Evolutionary conservation across 2,113 vertebrate species (phyloP), one percentile per base, ranked within the genome.

Genomic region (Dasyornis broadbenti): DNA sequence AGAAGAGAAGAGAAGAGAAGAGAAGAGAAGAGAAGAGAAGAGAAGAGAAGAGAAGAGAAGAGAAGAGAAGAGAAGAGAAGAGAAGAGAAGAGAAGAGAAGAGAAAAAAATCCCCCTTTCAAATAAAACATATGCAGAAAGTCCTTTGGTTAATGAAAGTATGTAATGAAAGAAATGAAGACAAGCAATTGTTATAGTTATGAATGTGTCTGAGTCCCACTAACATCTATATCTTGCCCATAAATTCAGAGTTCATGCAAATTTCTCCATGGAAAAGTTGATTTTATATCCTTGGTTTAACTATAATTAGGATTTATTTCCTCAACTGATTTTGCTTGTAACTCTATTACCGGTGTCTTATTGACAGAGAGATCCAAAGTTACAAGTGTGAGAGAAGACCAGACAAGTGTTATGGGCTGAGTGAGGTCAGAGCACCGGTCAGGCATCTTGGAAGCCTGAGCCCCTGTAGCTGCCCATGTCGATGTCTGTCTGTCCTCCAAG

Each of bases 311-410:
- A n/a, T 72, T 75, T 57, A 45, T 39, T 83, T 83, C 35, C 21
- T 83, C 27, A 21, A 1, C 6, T 44, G 65, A 31, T 77, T 94
- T 72, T 63, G 26, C 50, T 33, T 65, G 31, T 52, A 84, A n/a
- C n/a, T 72, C 13, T 73, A 30, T 70, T 57, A n/a, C 23, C 0
- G 0, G 8, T 47, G 11, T 33, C 28, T 44, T 82, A 23, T 2
- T 13, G 42, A 71, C 18, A 53, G 23, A 63, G 6, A 3, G 4
- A 45, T 40, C 18, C 8, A 52, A 54, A 92, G 20, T 37, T 44
- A 31, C 0, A 2, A 31, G 47, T 19, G 44, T 4, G 7, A 42
- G 47, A 45, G 61, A 50, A 79, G 50, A 21, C 10, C 49, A 85
- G 37, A 17, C 47, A 52, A 27, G 35, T 6, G 13, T 4, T 39